Base-by-base conservation (phyloP, 1,140 invertebrate species). In the Platyura marginata region DNA sequence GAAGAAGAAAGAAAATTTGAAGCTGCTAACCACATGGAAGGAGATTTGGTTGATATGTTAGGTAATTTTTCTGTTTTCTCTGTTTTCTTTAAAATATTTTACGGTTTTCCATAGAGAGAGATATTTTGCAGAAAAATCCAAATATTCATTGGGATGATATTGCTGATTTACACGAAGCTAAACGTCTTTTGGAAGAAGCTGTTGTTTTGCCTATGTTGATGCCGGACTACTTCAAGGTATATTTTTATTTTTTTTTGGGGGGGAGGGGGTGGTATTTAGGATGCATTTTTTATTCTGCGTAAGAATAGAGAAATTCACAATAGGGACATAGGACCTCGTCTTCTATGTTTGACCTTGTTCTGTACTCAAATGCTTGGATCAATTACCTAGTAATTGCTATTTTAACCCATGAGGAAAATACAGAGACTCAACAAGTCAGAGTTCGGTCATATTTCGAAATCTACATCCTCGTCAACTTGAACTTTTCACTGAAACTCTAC, bases 71-170 rank as follows among this genome's bases (percentile, higher is more conserved):
- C 6, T 29, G 25, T n/a, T n/a, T n/a, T n/a, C n/a, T n/a, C n/a
- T n/a, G n/a, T n/a, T n/a, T n/a, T n/a, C n/a, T n/a, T n/a, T n/a
- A n/a, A n/a, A n/a, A n/a, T n/a, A n/a, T n/a, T n/a, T 29, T 43
- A 41, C 5, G 5, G n/a, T n/a, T n/a, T n/a, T n/a, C n/a, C 5
- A 6, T 67, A 77, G 94, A 98, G 65, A 68, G 93, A 57, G 93
- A 97, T 67, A 98, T 98, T 63, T 77, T 99, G 45, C 91, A 96
- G 65, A 93, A 92, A 64, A 91, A 98, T 70, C 90, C 92, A 15
- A 94, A 93, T 65, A 90, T 97, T 47, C 74, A 78, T 54, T 98
- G 94, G 93, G 85, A 87, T 57, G 94, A 98, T 61, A 98, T 99
- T 58, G 93, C 94, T 10, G 94, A 96, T 68, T 70, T 98, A 37